A percentile compares a stretch with the other conserved stretches of the same genome.
phyloP scores from a whole-genome alignment of 2,888 invertebrate species.

The Colostygia pectinataria region DNA sequence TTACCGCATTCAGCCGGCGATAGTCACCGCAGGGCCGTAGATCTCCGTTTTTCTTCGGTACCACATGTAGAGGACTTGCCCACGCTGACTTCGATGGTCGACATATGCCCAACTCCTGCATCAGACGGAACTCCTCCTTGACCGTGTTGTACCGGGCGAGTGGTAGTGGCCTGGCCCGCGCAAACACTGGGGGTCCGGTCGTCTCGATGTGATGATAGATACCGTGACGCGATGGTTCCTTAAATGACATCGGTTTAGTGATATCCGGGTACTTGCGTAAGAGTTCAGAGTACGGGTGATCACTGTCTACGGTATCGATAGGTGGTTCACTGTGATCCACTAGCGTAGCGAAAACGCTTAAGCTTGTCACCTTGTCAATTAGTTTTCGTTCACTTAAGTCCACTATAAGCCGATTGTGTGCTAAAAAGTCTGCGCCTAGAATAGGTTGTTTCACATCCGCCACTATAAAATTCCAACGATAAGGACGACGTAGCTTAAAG shows the following conservation, averaged over 20 bases:
- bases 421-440: too few relatives aligned
- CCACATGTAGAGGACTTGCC: conserved; percentile 45
- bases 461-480: too few relatives aligned
- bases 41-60: conserved; percentile 32
- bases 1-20: background rate
- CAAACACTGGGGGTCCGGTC: conserved; percentile 45
- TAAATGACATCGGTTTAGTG: conserved; percentile 31
- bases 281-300: background rate
- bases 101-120: conserved; percentile 49
- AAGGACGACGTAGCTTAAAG: conserved; percentile 33
- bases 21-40: conserved; percentile 12
- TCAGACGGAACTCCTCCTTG: conserved; percentile 43
- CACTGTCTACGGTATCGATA: too few relatives aligned
- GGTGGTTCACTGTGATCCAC: too few relatives aligned
- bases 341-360: background rate
- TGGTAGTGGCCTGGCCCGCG: conserved; percentile 45
- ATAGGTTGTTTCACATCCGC: too few relatives aligned
- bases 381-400: conserved; percentile 27
- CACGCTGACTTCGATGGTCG: conserved; percentile 56
- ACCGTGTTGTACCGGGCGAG: conserved; percentile 46
- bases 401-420: conserved; percentile 30
- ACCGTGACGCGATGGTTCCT: conserved; percentile 23
- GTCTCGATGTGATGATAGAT: conserved; percentile 46
- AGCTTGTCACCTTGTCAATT: conserved; percentile 29
- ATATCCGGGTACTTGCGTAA: conserved; percentile 28